A percentile compares a stretch with the other conserved stretches of the same genome.
phyloP scores from a whole-genome alignment of 2,888 invertebrate genomes.

The Taphrorychus bicolor region DNA sequence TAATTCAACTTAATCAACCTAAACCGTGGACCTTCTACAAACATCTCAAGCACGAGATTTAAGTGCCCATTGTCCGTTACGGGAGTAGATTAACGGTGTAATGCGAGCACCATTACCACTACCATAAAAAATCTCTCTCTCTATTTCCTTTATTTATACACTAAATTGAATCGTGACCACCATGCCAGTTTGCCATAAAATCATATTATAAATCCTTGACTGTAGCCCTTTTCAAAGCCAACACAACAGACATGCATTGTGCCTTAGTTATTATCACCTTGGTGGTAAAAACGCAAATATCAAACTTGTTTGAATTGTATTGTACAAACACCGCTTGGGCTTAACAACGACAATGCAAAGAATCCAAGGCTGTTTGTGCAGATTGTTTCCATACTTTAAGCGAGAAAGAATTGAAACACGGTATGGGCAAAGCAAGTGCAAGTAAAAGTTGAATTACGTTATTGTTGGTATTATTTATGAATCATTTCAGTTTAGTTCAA shows the following conservation, averaged over 20 bases:
- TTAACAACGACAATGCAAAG: slow-evolving; percentile 3
- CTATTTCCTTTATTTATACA: background rate
- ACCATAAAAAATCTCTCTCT: background rate
- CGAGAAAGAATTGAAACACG: background rate
- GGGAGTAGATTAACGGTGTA: slow-evolving; percentile 4
- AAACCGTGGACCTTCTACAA: background rate
- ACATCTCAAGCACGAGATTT: background rate
- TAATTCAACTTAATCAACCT: background rate
- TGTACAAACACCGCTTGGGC: background rate
- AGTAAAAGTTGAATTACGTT: slow-evolving; percentile 5
- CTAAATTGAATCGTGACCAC: background rate
- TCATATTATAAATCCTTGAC: background rate
- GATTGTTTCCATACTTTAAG: slow-evolving; percentile 5
- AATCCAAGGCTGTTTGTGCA: background rate
- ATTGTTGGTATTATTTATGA: background rate
- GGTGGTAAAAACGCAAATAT: background rate
- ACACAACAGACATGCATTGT: background rate
- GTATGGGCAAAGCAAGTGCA: slow-evolving; percentile 5
- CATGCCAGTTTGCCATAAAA: background rate
- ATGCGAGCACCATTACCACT: background rate
- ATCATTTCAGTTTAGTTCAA: background rate
- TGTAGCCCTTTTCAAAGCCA: background rate
- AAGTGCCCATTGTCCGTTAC: slow-evolving; percentile 4
- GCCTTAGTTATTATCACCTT: background rate
- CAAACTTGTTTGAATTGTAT: background rate